Percentiles rank a stretch among this genome's conserved stretches.
Evolutionary conservation across 2,888 invertebrate genomes (phyloP).

Genomic region (Drosophila atroscutellata): DNA sequence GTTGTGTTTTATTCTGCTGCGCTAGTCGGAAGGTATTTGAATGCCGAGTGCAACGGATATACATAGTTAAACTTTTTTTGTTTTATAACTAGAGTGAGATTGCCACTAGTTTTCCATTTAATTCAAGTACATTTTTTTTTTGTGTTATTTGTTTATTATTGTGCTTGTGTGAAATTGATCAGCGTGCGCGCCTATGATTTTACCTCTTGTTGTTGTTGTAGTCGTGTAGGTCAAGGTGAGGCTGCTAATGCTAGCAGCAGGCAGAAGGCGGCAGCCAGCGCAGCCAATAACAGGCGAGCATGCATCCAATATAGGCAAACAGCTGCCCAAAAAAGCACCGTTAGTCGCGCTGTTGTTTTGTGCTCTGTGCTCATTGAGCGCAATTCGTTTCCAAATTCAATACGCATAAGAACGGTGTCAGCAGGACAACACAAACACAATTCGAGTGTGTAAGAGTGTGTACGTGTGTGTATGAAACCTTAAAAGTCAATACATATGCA

Average conservation of each 20-base stretch:
- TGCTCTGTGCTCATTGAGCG: slow-evolving; percentile 34
- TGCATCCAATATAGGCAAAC: slow-evolving; percentile 23
- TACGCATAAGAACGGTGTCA: slow-evolving; percentile 51
- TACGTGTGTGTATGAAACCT: slow-evolving; percentile 47
- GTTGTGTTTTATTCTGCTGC: slow-evolving; percentile 40
- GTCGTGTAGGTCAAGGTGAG: slow-evolving; percentile 76
- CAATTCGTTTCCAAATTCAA: slow-evolving; percentile 36
- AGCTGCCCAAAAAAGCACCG: slow-evolving; percentile 47
- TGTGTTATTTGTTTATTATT: slow-evolving; percentile 1
- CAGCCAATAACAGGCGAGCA: slow-evolving; percentile 1
- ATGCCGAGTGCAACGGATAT: slow-evolving; percentile 44
- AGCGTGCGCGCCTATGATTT: slow-evolving; percentile 16
- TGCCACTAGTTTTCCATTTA: slow-evolving; percentile 19
- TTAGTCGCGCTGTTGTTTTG: slow-evolving; percentile 38
- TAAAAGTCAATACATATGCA: slow-evolving; percentile 59
- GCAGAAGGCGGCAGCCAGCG: slow-evolving; percentile 1
- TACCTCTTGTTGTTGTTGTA: slow-evolving; percentile 17
- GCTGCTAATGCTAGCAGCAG: slow-evolving; percentile 33
- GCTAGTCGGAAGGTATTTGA: slow-evolving; percentile 38
- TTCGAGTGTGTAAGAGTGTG: neutral
- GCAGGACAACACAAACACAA: slow-evolving; percentile 44
- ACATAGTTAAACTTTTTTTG: slow-evolving; percentile 19
- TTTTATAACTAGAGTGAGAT: slow-evolving; percentile 27
- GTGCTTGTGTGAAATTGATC: slow-evolving; percentile 2
- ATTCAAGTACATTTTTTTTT: slow-evolving; percentile 8